Conservation (phyloP, 2,113 vertebrate species). For the Leucosticte australis region DNA sequence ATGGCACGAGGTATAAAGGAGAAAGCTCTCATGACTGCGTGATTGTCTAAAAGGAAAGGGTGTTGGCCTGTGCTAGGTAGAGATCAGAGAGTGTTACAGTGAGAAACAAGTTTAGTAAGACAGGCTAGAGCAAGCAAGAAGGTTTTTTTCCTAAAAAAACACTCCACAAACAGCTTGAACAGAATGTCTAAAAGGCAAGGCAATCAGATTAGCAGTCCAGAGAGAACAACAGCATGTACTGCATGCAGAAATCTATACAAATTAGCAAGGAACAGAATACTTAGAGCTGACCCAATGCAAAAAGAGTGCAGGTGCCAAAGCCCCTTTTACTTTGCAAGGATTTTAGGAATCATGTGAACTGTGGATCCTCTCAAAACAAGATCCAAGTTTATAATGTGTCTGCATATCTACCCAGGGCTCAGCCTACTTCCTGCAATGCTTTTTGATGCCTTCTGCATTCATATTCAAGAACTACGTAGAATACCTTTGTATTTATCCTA, state of each 20-base stretch:
- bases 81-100: background rate
- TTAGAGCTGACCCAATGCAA: background rate
- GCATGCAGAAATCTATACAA: background rate
- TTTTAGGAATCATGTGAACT: background rate
- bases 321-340: background rate
- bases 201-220: background rate
- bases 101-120: background rate
- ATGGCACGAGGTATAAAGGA: background rate
- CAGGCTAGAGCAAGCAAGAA: background rate
- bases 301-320: background rate
- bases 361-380: background rate
- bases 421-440: background rate
- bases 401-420: background rate
- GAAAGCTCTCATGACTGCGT: background rate
- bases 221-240: background rate
- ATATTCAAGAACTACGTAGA: background rate
- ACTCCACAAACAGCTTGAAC: background rate
- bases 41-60: background rate
- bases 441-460: background rate
- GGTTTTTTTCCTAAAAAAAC: background rate
- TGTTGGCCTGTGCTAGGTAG: background rate
- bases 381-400: background rate
- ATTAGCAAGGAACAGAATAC: background rate
- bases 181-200: background rate
- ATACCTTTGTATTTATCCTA: background rate